Conservation (phyloP, 2,113 vertebrate species). For the Chaetodon trifascialis region DNA sequence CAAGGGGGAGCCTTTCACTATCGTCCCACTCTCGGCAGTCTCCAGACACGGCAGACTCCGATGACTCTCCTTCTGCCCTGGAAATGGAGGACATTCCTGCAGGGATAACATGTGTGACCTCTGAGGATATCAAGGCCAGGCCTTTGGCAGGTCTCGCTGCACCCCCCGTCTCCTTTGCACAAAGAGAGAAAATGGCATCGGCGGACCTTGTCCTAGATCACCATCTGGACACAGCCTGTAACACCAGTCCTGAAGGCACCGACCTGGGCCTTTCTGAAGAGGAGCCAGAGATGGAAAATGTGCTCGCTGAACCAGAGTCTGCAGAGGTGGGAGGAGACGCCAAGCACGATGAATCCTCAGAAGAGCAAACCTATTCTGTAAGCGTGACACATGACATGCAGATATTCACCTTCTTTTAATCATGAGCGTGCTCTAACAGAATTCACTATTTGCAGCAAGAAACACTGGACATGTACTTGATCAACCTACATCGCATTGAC, state of each 20-base stretch:
- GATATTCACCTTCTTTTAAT: not conserved
- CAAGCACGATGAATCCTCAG: conserved; percentile 81
- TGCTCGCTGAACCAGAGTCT: conserved; percentile 86
- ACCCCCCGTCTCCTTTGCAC: conserved; percentile 83
- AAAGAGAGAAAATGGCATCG: conserved; percentile 79
- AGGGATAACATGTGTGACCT: conserved; percentile 82
- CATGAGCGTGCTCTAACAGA: not conserved
- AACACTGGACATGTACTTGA: conserved; percentile 94
- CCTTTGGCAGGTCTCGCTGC: conserved; percentile 70
- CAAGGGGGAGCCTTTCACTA: conserved; percentile 71
- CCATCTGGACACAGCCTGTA: conserved; percentile 83
- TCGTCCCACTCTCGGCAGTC: conserved; percentile 77
- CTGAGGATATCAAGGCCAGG: conserved; percentile 65
- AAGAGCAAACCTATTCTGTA: conserved; percentile 93
- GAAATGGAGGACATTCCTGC: conserved; percentile 86
- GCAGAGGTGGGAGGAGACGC: conserved; percentile 79
- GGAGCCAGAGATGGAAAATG: conserved; percentile 93
- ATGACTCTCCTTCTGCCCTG: conserved; percentile 85
- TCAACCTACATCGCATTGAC: conserved; percentile 98
- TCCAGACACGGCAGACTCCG: conserved; percentile 82
- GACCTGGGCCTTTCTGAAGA: conserved; percentile 91
- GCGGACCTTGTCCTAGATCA: conserved; percentile 81
- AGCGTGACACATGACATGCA: conserved; percentile 58
- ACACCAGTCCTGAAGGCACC: conserved; percentile 87
- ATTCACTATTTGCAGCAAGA: conserved; percentile 86